Base-by-base conservation (phyloP, 1,140 invertebrate genomes). In the Cyrtorhinus lividipennis region DNA sequence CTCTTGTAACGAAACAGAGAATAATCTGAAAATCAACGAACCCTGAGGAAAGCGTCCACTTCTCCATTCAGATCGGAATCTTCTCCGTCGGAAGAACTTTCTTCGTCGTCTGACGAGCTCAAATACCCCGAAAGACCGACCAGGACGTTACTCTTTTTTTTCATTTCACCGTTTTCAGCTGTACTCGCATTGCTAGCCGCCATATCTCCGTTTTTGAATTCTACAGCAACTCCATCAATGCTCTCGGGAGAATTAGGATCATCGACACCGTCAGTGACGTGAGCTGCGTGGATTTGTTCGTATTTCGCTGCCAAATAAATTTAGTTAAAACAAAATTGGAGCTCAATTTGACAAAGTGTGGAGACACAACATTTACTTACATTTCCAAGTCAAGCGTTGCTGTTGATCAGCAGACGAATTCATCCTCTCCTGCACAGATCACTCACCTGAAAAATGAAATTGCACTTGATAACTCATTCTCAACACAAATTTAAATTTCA, bases 41-140 rank as follows among this genome's bases (percentile, higher is more conserved):
- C 76, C 70, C 76, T 77, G 0, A 77, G 62, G 64, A 78, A 78
- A 67, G 77, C 74, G 48, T 77, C 73, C 15, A 78, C 76, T 71
- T 77, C 72, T 22, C 75, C 72, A 46, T 76, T 72, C 20, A 77
- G 68, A 27, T 73, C 67, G 2, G 68, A 59, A 18, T 74, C 74
- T 38, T 38, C 30, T 38, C 5, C 5, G 30, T 75, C 74, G 1
- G 62, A 66, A 59, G 76, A 74, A 59, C 74, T 75, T 22, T 77
- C 75, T 5, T 53, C 48, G 20, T 53, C 48, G 20, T 53, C 48
- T 5, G 48, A 15, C 20, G 62, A 0, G 73, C 76, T 75, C 44
- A 77, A 76, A 24, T 77, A 74, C 13, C 74, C 75, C 22, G 76
- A 66, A 62, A 77, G 67, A 66, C 74, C 73, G 30, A 69, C 69